Percentiles rank a stretch among this genome's conserved stretches.
phyloP scores from a whole-genome alignment of 2,888 invertebrate genomes.

The Alloplasta piceator region DNA sequence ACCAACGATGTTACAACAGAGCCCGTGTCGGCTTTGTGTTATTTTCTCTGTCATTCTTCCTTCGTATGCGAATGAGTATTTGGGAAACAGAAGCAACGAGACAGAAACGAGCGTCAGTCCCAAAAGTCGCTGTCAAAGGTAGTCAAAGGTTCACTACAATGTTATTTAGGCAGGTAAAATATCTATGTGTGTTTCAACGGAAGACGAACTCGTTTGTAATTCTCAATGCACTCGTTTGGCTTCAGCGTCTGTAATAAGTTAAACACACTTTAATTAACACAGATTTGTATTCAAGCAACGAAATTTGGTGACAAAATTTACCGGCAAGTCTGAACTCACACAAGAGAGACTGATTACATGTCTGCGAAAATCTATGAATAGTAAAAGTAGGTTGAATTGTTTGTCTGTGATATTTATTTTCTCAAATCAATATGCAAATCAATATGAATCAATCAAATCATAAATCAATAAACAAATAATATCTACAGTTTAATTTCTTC shows the following conservation, averaged over 20 bases:
- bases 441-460: no score
- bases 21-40: slow-evolving; percentile 17
- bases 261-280: slow-evolving; percentile 58
- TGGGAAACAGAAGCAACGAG: slow-evolving; percentile 12
- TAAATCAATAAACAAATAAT: no score
- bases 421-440: no score
- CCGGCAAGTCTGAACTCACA: background rate
- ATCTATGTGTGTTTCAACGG: slow-evolving; percentile 15
- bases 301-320: slow-evolving; percentile 55
- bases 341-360: no score
- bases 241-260: background rate
- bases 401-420: no score
- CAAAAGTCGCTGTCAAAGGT: slow-evolving; percentile 46
- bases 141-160: slow-evolving; percentile 26
- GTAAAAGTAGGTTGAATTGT: no score
- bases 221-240: slow-evolving; percentile 30
- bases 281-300: slow-evolving; percentile 62
- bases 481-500: no score
- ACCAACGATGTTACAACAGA: background rate
- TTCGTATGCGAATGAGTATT: background rate
- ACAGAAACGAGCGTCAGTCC: slow-evolving; percentile 23
- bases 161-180: slow-evolving; percentile 29
- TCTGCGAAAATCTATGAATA: no score
- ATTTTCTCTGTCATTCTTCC: slow-evolving; percentile 20
- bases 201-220: slow-evolving; percentile 43